A percentile compares a stretch with the other conserved stretches of the same genome.
Evolutionary conservation across 2,113 vertebrate species (phyloP).

Genomic region (Bambusicola thoracicus): DNA sequence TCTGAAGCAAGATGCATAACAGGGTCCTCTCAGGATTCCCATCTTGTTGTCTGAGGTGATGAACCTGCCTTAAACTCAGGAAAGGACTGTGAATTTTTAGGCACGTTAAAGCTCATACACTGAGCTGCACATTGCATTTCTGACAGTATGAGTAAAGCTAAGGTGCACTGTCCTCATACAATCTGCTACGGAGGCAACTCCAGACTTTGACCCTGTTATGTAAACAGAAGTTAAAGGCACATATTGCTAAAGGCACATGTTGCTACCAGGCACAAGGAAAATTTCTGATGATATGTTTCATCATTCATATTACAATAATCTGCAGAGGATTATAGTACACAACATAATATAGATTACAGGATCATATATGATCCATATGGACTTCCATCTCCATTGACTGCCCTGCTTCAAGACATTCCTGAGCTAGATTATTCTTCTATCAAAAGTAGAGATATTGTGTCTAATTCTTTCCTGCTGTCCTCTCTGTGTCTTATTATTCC

Average conservation of each 20-base stretch:
- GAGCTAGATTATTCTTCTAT: neutral
- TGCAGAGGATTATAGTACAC: neutral
- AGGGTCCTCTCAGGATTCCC: neutral
- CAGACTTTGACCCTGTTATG: neutral
- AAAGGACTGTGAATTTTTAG: neutral
- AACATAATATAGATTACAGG: neutral
- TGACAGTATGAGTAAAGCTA: neutral
- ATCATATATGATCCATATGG: neutral
- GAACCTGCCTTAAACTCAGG: neutral
- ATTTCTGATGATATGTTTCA: neutral
- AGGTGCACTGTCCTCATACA: fast-evolving
- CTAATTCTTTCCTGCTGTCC: slow-evolving; percentile 52
- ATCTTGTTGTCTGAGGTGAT: neutral
- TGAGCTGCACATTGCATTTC: neutral
- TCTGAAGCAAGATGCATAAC: neutral
- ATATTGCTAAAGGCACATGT: neutral
- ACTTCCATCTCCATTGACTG: neutral
- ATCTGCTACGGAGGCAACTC: neutral
- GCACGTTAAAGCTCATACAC: fast-evolving
- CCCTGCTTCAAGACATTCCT: neutral
- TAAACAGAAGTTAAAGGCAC: neutral
- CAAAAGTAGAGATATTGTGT: slow-evolving; percentile 1
- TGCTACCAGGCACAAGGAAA: neutral
- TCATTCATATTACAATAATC: neutral
- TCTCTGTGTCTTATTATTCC: slow-evolving; percentile 18